A percentile compares a stretch with the other conserved stretches of the same genome.
phyloP scores from a whole-genome alignment of 2,113 vertebrate genomes.

The Peromyscus californicus region DNA sequence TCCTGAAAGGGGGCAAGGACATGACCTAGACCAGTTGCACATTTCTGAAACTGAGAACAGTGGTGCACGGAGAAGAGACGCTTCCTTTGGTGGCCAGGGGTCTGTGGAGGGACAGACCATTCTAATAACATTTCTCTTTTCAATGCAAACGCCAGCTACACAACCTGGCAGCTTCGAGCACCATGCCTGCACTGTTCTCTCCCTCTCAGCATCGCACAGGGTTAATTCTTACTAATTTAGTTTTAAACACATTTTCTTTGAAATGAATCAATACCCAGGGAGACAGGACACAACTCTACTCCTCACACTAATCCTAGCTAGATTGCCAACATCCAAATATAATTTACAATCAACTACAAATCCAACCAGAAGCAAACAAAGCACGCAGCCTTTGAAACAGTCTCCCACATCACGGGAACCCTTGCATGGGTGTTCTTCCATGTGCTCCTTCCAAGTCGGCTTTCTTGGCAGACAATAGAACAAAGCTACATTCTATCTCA shows the following conservation, averaged over 20 bases:
- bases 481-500: conserved; percentile 62
- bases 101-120: conserved; percentile 65
- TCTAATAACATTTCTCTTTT: conserved; percentile 32
- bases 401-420: conserved; percentile 16
- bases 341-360: conserved; percentile 51
- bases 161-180: conserved; percentile 22
- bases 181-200: not conserved
- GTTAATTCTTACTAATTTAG: conserved; percentile 9
- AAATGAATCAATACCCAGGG: not conserved
- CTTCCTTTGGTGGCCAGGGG: not conserved
- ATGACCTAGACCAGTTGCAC: not conserved
- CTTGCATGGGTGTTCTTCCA: not conserved
- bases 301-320: conserved; percentile 53
- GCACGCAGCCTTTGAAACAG: conserved; percentile 52
- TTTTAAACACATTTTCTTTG: conserved; percentile 59
- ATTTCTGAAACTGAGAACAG: conserved; percentile 9
- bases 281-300: conserved; percentile 46
- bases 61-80: not conserved
- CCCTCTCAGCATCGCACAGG: conserved; percentile 27
- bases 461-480: conserved; percentile 74
- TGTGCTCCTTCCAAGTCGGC: conserved; percentile 27
- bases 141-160: conserved; percentile 41
- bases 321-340: conserved; percentile 45
- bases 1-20: conserved; percentile 22
- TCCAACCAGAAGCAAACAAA: not conserved